Evolutionary conservation across 2,888 invertebrate species (phyloP).

Genomic region (Auanema freiburgensis): DNA sequence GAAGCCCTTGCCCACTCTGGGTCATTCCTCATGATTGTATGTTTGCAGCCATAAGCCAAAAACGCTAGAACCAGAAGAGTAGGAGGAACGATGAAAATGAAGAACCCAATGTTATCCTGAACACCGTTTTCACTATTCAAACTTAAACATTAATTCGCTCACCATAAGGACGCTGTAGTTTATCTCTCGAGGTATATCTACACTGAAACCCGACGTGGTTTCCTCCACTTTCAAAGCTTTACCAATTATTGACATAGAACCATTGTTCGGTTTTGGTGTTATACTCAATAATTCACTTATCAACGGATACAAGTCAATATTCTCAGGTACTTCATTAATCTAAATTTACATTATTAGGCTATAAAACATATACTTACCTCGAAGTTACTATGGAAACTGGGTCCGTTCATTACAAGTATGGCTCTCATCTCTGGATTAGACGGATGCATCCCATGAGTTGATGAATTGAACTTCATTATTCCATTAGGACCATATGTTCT

Average conservation of each 20-base stretch:
- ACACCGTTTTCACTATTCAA: constrained; percentile 4
- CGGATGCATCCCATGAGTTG: constrained; percentile 45
- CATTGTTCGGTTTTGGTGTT: constrained; percentile 66
- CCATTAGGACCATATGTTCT: constrained; percentile 29
- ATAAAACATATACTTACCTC: not conserved
- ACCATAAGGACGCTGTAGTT: constrained; percentile 33
- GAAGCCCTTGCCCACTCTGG: constrained; percentile 13
- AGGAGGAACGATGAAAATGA: constrained; percentile 40
- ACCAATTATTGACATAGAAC: constrained; percentile 43
- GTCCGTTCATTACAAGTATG: constrained; percentile 64
- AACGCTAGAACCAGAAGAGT: constrained; percentile 40
- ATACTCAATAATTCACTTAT: constrained; percentile 72
- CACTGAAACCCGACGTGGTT: not conserved
- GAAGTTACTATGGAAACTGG: constrained; percentile 63
- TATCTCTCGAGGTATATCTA: constrained; percentile 4
- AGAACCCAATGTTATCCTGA: constrained; percentile 42
- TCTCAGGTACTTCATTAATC: constrained; percentile 70
- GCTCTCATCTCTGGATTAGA: constrained; percentile 44
- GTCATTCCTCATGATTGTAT: constrained; percentile 28
- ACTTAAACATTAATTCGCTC: not conserved
- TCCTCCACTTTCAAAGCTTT: constrained; percentile 22
- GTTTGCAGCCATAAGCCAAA: constrained; percentile 40
- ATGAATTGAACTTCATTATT: constrained; percentile 34
- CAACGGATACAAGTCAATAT: constrained; percentile 74
- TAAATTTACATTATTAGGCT: constrained; percentile 18